phyloP scores from a whole-genome alignment of 2,797 vertebrate genomes.

The Melanotaenia trifasciata region DNA sequence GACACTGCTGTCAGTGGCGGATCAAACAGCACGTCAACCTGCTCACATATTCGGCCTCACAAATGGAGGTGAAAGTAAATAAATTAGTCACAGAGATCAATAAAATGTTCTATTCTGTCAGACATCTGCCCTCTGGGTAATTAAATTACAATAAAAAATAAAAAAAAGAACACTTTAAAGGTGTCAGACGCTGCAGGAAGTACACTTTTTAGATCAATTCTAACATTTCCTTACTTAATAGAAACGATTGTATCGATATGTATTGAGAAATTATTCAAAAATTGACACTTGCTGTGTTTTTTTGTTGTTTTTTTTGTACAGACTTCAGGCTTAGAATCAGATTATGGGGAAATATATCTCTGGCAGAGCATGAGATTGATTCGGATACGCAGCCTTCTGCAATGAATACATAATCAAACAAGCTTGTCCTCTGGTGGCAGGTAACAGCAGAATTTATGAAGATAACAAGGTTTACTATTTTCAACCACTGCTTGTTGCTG shows the following conservation, averaged over 20 bases:
- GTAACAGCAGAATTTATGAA: constrained; percentile 20
- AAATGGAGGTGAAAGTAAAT: constrained; percentile 59
- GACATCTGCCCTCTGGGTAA: constrained; percentile 46
- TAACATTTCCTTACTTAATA: constrained; percentile 4
- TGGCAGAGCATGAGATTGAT: constrained; percentile 77
- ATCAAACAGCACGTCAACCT: constrained; percentile 46
- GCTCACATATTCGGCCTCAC: constrained; percentile 24
- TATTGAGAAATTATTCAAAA: constrained; percentile 63
- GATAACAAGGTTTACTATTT: constrained; percentile 21
- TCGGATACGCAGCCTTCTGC: constrained; percentile 55
- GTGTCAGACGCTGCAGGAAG: constrained; percentile 34
- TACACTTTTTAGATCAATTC: constrained; percentile 36
- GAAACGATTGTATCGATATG: not conserved
- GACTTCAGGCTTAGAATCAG: constrained; percentile 61
- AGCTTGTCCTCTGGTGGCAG: constrained; percentile 52
- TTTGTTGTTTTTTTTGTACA: constrained; percentile 8
- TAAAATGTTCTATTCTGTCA: constrained; percentile 39
- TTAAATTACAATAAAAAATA: constrained; percentile 58
- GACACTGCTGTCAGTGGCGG: constrained; percentile 56
- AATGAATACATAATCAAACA: constrained; percentile 64
- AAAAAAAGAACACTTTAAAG: constrained; percentile 56
- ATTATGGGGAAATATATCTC: constrained; percentile 72
- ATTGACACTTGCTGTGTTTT: constrained; percentile 59
- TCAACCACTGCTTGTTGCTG: not conserved
- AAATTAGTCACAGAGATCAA: constrained; percentile 61